These are phyloP conservation scores for Ceratitis capitata DNA, from an alignment of 1,140 invertebrate species.

Conservation along the genomic window DNA sequence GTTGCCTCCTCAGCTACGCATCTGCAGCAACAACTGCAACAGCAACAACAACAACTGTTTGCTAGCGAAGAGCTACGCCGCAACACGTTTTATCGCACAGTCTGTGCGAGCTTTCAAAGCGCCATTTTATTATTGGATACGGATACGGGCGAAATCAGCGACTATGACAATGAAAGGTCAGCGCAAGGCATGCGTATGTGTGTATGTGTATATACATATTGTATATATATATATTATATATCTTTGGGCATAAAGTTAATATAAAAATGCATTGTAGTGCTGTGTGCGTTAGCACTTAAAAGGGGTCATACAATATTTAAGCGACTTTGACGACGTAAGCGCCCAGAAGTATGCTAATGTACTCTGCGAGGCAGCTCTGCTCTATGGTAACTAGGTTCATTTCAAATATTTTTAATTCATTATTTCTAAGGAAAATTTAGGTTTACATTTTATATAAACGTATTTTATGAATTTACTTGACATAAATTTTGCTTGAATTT, in stretches of 20 bases:
- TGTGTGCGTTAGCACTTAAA: neutral
- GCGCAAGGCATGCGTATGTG: neutral
- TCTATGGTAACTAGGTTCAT: no score
- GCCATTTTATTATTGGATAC: neutral
- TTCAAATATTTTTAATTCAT: no score
- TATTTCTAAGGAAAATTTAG: no score
- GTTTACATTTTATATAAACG: no score
- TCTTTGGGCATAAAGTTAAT: neutral
- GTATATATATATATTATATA: neutral
- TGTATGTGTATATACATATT: neutral
- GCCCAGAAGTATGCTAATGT: neutral
- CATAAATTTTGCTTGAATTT: no score
- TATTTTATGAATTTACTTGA: no score
- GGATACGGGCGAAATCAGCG: slow-evolving; percentile 30
- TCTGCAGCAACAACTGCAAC: neutral
- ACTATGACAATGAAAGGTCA: slow-evolving; percentile 37
- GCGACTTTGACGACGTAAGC: neutral
- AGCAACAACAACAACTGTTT: neutral
- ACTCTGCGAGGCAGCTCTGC: neutral
- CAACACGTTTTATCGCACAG: slow-evolving; percentile 21
- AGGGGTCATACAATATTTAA: slow-evolving; percentile 1
- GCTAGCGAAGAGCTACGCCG: neutral
- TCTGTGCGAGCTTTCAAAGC: slow-evolving; percentile 6
- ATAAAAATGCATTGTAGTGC: neutral
- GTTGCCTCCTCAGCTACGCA: neutral